These are phyloP conservation scores for Allobates femoralis DNA, from an alignment of 2,797 vertebrate species.

Conservation along the genomic window DNA sequence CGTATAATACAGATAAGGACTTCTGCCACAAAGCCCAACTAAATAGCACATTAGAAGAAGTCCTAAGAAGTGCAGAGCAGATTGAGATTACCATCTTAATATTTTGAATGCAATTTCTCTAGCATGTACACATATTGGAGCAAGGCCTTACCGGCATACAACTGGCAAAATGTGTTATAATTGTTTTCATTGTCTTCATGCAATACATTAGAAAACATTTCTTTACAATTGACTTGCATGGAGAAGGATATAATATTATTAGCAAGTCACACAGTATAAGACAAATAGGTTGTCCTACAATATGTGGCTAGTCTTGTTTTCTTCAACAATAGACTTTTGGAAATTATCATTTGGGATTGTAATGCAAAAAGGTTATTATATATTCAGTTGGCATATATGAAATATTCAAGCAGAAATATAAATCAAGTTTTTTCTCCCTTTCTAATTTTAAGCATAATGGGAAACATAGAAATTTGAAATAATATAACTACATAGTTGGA, in stretches of 20 bases:
- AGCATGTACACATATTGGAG: neutral
- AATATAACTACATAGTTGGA: neutral
- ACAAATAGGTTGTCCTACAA: neutral
- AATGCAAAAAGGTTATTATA: neutral
- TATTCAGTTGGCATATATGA: neutral
- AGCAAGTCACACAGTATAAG: neutral
- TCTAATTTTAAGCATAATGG: neutral
- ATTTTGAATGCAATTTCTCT: constrained; percentile 38
- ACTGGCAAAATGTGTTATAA: constrained; percentile 13
- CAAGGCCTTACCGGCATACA: neutral
- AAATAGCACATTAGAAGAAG: constrained; percentile 36
- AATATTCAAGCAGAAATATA: neutral
- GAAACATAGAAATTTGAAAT: neutral
- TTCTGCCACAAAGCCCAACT: constrained; percentile 37
- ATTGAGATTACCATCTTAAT: constrained; percentile 49
- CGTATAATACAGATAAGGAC: constrained; percentile 40
- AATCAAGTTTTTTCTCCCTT: neutral
- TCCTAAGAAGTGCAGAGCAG: constrained; percentile 30
- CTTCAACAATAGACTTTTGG: neutral
- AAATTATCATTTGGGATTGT: neutral
- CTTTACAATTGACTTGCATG: neutral
- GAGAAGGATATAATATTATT: neutral
- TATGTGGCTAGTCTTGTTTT: neutral
- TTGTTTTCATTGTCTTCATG: constrained; percentile 40
- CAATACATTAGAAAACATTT: constrained; percentile 5